Conservation (phyloP, 1,140 invertebrate genomes). For the Ooceraea biroi region DNA sequence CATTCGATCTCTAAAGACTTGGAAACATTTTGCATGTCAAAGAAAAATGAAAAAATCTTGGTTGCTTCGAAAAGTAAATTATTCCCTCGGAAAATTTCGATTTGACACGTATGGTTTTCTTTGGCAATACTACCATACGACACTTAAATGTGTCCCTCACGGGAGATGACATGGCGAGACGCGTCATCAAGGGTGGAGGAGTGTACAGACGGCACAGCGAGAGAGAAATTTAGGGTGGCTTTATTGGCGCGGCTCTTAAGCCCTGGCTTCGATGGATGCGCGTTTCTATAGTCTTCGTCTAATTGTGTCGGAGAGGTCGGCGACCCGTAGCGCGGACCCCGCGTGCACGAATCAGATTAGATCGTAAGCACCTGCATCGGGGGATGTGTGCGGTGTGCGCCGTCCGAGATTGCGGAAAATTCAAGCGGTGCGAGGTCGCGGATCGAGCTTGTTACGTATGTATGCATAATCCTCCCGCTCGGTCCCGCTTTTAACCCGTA, state of each 20-base stretch:
- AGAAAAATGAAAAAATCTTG: neutral
- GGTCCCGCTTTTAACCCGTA: too few relatives aligned
- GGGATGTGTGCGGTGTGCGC: conserved; percentile 59
- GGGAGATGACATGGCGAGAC: neutral
- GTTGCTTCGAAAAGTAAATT: neutral
- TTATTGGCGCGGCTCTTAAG: conserved; percentile 34
- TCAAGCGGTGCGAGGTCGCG: conserved; percentile 58
- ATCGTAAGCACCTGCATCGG: conserved; percentile 67
- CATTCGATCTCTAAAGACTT: neutral
- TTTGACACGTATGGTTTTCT: neutral
- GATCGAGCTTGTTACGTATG: conserved; percentile 61
- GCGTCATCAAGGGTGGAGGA: neutral
- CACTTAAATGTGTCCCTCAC: neutral
- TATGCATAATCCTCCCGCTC: conserved; percentile 27
- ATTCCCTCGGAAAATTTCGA: neutral
- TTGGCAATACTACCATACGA: neutral
- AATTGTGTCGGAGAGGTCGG: conserved; percentile 65
- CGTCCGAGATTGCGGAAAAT: conserved; percentile 66
- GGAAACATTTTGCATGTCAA: too few relatives aligned
- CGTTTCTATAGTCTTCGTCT: conserved; percentile 51
- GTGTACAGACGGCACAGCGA: neutral
- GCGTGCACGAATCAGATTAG: conserved; percentile 78
- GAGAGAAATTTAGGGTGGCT: neutral
- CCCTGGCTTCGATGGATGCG: conserved; percentile 30
- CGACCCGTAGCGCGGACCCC: conserved; percentile 60